Base-by-base conservation (phyloP, 2,113 vertebrate species). In the Calonectris borealis region DNA sequence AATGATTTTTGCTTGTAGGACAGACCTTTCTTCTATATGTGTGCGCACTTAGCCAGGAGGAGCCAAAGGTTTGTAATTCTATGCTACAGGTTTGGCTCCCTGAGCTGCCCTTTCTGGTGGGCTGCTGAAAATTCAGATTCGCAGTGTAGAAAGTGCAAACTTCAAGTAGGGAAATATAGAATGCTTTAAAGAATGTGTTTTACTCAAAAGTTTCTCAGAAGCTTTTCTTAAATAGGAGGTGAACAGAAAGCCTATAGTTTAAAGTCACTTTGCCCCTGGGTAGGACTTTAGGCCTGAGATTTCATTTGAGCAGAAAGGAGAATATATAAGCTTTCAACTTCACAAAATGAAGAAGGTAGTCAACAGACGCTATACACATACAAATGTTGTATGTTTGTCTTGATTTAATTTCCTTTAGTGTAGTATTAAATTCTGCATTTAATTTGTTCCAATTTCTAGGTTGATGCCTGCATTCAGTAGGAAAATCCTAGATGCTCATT, bases 81-180 rank as follows among this genome's bases (percentile, higher is more conserved):
- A 0, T 32, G 61, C 31, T 32, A 13, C 2, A 1, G 16, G 3
- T 42, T 93, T 34, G 68, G 49, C 34, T 91, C 24, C 44, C 42
- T 49, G 68, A 51, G 80, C 81, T 86, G 64, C 68, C 25, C 46
- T n/a, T 11, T 7, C 58, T 60, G 25, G 13, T 73, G 48, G 11
- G 34, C 66, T 49, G 60, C 68, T 78, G 60, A n/a, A 91, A 89
- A 81, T 46, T 55, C 31, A 27, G 25, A 27, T 57, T 66, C 2
- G 0, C 19, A 38, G 16, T 2, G 4, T 5, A 12, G 8, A n/a
- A 91, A 70, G 38, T 2, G 1, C 24, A 21, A 65, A 1, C 44
- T 83, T 15, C 13, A 11, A n/a, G 19, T 14, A n/a, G 25, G n/a
- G 51, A 86, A 55, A 54, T 44, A 29, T 3, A 22, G 69, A 16